Evolutionary conservation across 2,888 invertebrate species (phyloP).

Genomic region (Copidosoma aretas): DNA sequence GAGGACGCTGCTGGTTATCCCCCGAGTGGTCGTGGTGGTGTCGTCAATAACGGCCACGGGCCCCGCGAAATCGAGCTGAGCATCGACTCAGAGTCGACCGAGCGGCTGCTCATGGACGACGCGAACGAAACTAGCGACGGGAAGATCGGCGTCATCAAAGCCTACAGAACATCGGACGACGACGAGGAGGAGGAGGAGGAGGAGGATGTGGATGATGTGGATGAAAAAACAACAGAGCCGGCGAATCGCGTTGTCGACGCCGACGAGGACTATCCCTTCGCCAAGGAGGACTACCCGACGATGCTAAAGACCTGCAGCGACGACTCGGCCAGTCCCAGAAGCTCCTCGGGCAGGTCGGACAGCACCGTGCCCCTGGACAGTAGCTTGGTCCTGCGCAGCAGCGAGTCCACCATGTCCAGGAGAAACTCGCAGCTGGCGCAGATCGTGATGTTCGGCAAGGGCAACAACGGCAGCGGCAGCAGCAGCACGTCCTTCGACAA

Average conservation of each 20-base stretch:
- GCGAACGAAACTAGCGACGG: not conserved
- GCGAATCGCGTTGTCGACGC: too few relatives aligned
- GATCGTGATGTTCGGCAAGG: slow-evolving; percentile 10
- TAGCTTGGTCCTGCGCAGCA: slow-evolving; percentile 49
- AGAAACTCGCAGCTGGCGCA: slow-evolving; percentile 50
- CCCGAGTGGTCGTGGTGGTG: too few relatives aligned
- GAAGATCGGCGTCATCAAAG: slow-evolving; percentile 64
- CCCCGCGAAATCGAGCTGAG: slow-evolving; percentile 57
- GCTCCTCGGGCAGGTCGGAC: slow-evolving; percentile 59
- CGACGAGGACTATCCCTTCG: slow-evolving; percentile 61
- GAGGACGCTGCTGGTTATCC: too few relatives aligned
- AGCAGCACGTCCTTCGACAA: slow-evolving; percentile 57
- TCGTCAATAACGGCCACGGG: slow-evolving; percentile 56
- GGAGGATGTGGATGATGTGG: slow-evolving; percentile 43
- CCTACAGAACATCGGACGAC: slow-evolving; percentile 41
- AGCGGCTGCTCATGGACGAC: not conserved
- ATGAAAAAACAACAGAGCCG: too few relatives aligned
- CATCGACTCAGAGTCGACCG: slow-evolving; percentile 47
- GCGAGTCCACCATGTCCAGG: slow-evolving; percentile 20
- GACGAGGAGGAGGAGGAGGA: slow-evolving; percentile 39
- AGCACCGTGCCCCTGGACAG: slow-evolving; percentile 57
- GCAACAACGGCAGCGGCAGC: slow-evolving; percentile 25
- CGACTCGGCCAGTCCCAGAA: slow-evolving; percentile 59
- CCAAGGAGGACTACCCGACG: slow-evolving; percentile 61
- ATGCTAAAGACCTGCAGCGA: slow-evolving; percentile 61